These are phyloP conservation scores for Gymnodraco acuticeps DNA, from an alignment of 2,797 vertebrate genomes.

Conservation along the genomic window DNA sequence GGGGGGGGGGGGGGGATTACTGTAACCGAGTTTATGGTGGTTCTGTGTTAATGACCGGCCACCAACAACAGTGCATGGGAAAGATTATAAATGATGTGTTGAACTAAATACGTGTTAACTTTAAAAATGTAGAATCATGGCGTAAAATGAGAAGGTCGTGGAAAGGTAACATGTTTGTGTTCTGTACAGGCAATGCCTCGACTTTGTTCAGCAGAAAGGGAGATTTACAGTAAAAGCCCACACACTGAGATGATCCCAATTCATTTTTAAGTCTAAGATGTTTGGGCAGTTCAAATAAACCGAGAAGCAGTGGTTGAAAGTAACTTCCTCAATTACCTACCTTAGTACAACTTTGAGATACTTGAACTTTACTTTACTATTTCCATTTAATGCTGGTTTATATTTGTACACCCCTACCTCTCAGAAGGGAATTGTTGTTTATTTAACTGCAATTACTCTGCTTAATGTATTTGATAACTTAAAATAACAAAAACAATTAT, in stretches of 20 bases:
- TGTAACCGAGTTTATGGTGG: slow-evolving; percentile 49
- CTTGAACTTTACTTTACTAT: neutral
- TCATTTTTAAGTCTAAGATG: neutral
- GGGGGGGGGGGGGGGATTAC: slow-evolving; percentile 33
- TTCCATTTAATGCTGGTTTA: neutral
- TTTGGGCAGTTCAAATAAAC: neutral
- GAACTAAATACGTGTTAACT: slow-evolving; percentile 6
- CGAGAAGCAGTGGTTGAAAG: neutral
- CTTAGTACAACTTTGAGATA: neutral
- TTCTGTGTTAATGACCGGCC: slow-evolving; percentile 54
- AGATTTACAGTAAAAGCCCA: slow-evolving; percentile 13
- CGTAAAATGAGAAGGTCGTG: slow-evolving; percentile 34
- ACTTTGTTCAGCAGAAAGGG: neutral
- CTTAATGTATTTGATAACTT: neutral
- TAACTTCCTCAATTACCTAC: neutral
- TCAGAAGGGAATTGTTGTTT: neutral
- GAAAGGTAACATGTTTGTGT: slow-evolving; percentile 16
- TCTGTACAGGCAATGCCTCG: neutral
- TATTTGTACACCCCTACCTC: neutral
- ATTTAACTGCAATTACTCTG: neutral
- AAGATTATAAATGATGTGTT: slow-evolving; percentile 26
- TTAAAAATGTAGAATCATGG: slow-evolving; percentile 25
- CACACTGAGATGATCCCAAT: slow-evolving; percentile 3
- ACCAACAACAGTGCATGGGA: slow-evolving; percentile 32
- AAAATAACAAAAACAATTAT: neutral